phyloP scores from a whole-genome alignment of 2,797 vertebrate species.

The Cirrhinus molitorella region DNA sequence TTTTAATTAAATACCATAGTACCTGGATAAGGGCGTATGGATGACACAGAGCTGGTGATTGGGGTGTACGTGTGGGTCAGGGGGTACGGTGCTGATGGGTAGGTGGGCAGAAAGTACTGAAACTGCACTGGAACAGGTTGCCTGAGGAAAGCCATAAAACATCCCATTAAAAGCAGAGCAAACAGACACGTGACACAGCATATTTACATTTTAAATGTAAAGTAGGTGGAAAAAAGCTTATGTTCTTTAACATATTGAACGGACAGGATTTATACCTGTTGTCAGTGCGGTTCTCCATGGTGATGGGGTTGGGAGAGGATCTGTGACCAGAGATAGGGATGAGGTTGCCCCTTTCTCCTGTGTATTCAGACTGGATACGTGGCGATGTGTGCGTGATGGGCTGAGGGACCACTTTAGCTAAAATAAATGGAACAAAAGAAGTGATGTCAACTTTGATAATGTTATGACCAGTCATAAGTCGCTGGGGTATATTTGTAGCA shows the following conservation, averaged over 20 bases:
- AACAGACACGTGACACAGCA: not conserved
- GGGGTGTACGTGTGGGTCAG: conserved; percentile 95
- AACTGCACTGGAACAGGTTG: conserved; percentile 95
- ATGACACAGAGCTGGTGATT: conserved; percentile 96
- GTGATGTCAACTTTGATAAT: too few relatives aligned
- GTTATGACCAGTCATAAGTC: too few relatives aligned
- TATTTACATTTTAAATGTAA: not conserved
- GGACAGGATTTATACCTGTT: conserved; percentile 82
- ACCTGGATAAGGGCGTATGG: conserved; percentile 97
- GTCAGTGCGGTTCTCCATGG: conserved; percentile 95
- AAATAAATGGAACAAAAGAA: not conserved
- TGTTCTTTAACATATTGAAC: not conserved
- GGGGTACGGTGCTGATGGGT: conserved; percentile 91
- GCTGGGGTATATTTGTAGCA: too few relatives aligned
- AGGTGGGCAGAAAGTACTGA: conserved; percentile 94
- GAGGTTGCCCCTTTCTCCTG: conserved; percentile 90
- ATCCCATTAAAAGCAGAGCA: not conserved
- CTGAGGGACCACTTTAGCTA: conserved; percentile 98
- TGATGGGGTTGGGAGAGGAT: conserved; percentile 93
- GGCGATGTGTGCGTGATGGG: conserved; percentile 95
- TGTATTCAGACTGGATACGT: conserved; percentile 93
- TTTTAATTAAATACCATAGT: conserved; percentile 31
- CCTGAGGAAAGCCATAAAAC: conserved; percentile 70
- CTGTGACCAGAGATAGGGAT: conserved; percentile 93
- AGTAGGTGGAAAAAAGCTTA: not conserved